Evolutionary conservation across 2,797 vertebrate species (phyloP).

Genomic region (Brotogeris chrysoptera): DNA sequence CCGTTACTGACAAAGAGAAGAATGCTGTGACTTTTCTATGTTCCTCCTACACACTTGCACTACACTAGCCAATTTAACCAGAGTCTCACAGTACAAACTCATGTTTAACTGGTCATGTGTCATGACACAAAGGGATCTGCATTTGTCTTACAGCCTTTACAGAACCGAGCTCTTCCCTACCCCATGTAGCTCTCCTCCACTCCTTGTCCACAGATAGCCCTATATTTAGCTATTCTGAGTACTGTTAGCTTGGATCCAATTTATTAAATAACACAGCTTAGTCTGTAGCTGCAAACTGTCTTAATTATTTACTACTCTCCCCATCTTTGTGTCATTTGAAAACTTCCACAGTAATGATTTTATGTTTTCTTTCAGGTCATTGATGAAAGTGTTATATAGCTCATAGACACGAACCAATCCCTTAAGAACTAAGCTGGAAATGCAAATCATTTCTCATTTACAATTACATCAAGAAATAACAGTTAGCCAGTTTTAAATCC

Average conservation of each 20-base stretch:
- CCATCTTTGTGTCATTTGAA: neutral
- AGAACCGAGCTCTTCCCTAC: neutral
- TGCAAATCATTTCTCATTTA: constrained; percentile 57
- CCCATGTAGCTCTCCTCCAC: neutral
- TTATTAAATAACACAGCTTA: constrained; percentile 11
- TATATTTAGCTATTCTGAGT: neutral
- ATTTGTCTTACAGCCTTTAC: neutral
- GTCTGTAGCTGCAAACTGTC: neutral
- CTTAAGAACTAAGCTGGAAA: constrained; percentile 38
- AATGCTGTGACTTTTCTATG: neutral
- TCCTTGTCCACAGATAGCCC: neutral
- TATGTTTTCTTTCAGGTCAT: constrained; percentile 40
- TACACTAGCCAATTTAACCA: neutral
- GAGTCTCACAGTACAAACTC: neutral
- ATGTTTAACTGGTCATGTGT: neutral
- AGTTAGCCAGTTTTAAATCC: constrained; percentile 50
- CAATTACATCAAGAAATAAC: constrained; percentile 38
- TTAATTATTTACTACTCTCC: constrained; percentile 28
- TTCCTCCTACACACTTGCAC: neutral
- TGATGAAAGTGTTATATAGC: constrained; percentile 15
- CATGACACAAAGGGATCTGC: neutral
- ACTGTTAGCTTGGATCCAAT: neutral
- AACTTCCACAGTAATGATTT: constrained; percentile 41
- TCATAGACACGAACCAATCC: constrained; percentile 3
- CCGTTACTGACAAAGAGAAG: neutral